A percentile compares a stretch with the other conserved stretches of the same genome.
phyloP scores from a whole-genome alignment of 2,888 invertebrate species.

The Erebia epiphron region DNA sequence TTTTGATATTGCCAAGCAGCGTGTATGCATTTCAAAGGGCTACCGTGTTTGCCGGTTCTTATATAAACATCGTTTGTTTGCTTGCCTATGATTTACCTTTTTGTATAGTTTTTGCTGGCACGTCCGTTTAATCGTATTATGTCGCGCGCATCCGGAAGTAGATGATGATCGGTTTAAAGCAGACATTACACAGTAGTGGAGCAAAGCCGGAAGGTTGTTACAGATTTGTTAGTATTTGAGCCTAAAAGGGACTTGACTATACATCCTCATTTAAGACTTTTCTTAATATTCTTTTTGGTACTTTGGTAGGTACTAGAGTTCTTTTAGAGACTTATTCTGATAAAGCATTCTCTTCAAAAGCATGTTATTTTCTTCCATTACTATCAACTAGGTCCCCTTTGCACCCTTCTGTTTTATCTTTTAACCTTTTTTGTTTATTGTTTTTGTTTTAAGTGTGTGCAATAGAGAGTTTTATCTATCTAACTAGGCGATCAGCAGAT shows the following conservation, averaged over 20 bases:
- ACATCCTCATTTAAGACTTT: not conserved
- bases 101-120: constrained; percentile 57
- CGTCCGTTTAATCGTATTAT: constrained; percentile 64
- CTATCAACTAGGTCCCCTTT: too few species aligned
- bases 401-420: too few species aligned
- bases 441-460: too few species aligned
- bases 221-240: constrained; percentile 27
- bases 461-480: too few species aligned
- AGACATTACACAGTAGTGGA: constrained; percentile 34
- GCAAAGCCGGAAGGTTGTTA: constrained; percentile 31
- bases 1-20: constrained; percentile 66
- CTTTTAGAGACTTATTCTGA: not conserved
- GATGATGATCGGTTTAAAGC: constrained; percentile 36
- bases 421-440: too few species aligned
- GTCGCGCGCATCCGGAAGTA: constrained; percentile 57
- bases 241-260: not conserved
- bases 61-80: constrained; percentile 70
- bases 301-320: not conserved
- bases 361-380: too few species aligned
- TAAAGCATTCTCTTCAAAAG: too few species aligned
- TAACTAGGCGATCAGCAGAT: too few species aligned
- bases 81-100: constrained; percentile 62
- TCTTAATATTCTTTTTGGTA: not conserved
- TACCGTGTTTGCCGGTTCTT: constrained; percentile 60
- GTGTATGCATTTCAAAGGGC: constrained; percentile 65